phyloP scores from a whole-genome alignment of 2,113 vertebrate genomes.

The Dasyornis broadbenti region DNA sequence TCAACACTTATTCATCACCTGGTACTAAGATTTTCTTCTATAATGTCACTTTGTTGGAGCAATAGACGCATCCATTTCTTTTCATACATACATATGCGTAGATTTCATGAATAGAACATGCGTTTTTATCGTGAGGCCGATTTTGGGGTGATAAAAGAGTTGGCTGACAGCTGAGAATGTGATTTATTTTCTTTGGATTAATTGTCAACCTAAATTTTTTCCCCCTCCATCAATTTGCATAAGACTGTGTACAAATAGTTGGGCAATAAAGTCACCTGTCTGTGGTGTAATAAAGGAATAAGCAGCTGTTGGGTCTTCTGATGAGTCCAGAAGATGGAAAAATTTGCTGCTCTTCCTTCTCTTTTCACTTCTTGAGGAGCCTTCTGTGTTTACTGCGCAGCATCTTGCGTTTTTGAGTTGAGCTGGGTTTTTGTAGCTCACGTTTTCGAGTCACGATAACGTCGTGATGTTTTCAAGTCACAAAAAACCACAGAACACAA shows the following conservation, averaged over 20 bases:
- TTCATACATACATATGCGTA: not conserved
- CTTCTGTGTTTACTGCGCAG: not conserved
- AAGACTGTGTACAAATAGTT: not conserved
- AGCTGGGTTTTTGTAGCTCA: not conserved
- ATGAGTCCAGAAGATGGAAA: not conserved
- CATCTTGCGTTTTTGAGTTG: not conserved
- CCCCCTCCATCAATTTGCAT: not conserved
- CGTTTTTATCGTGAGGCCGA: not conserved
- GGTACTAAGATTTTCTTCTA: not conserved
- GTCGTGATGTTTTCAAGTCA: not conserved
- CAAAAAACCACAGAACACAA: not conserved
- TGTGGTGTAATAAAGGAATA: not conserved
- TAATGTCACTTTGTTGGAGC: conserved; percentile 14
- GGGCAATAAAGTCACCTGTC: not conserved
- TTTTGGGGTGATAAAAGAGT: not conserved
- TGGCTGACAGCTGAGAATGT: not conserved
- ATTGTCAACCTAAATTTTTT: not conserved
- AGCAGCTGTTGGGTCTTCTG: not conserved
- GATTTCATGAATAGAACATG: not conserved
- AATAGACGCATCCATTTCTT: not conserved
- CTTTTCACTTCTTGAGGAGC: not conserved
- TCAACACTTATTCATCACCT: not conserved
- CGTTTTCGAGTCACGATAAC: rapidly evolving
- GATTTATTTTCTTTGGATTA: conserved; percentile 19
- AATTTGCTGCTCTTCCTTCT: not conserved